Evolutionary conservation across 2,888 invertebrate species (phyloP).

Genomic region (Amphipyra tragopoginis): DNA sequence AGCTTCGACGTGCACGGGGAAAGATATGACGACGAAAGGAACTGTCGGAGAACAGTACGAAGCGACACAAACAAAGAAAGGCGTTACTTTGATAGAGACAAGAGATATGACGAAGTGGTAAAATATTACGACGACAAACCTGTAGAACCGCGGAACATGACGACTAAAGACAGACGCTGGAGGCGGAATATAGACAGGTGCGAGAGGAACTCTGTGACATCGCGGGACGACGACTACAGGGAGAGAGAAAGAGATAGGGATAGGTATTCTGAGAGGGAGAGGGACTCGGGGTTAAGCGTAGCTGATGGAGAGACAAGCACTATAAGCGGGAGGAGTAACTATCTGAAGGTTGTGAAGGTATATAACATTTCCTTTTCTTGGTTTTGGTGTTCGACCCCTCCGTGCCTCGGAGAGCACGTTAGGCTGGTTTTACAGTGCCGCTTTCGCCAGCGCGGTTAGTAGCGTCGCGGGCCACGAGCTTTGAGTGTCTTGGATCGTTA

Average conservation of each 20-base stretch:
- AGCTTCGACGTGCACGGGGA: constrained; percentile 79
- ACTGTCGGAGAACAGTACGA: constrained; percentile 68
- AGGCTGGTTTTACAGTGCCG: too few species aligned
- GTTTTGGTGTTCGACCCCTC: too few species aligned
- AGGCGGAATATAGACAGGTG: constrained; percentile 72
- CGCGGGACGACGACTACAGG: constrained; percentile 78
- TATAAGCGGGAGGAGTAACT: constrained; percentile 81
- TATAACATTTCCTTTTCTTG: constrained; percentile 13
- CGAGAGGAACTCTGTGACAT: constrained; percentile 76
- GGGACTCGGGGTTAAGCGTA: constrained; percentile 83
- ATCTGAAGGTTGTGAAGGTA: constrained; percentile 82
- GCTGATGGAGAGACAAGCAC: constrained; percentile 83
- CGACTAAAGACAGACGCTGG: constrained; percentile 67
- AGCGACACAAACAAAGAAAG: constrained; percentile 71
- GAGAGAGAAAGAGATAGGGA: constrained; percentile 63
- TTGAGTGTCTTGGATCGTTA: too few species aligned
- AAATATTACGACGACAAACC: constrained; percentile 74
- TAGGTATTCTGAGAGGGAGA: constrained; percentile 78
- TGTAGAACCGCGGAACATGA: constrained; percentile 54
- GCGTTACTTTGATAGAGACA: constrained; percentile 68
- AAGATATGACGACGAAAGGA: constrained; percentile 70
- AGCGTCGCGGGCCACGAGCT: too few species aligned
- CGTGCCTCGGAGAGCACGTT: too few species aligned
- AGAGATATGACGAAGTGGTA: constrained; percentile 64
- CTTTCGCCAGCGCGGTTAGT: too few species aligned